Evolutionary conservation across 2,888 invertebrate genomes (phyloP).

Genomic region (Drosophila melanosoma): DNA sequence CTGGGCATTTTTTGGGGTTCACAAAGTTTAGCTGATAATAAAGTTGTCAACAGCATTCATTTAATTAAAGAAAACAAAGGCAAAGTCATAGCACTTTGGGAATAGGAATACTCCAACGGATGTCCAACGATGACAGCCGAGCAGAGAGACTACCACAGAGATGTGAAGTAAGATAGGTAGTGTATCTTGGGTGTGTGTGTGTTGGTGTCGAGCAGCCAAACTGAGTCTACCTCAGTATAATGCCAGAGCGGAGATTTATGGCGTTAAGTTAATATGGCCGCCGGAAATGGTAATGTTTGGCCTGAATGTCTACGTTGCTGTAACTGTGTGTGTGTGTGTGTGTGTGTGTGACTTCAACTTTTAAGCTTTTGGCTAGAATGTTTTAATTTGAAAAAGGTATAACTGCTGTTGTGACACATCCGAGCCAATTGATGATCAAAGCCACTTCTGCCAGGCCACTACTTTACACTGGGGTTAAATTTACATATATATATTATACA

Average conservation of each 20-base stretch:
- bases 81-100: constrained; percentile 67
- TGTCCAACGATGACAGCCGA: constrained; percentile 30
- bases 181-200: background rate
- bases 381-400: constrained; percentile 22
- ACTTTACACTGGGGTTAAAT: background rate
- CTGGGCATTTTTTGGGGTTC: constrained; percentile 43
- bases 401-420: background rate
- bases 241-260: constrained; percentile 71
- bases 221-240: constrained; percentile 46
- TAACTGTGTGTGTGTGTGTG: background rate
- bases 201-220: constrained; percentile 16
- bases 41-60: constrained; percentile 83
- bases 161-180: constrained; percentile 6
- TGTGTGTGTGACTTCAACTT: constrained; percentile 14
- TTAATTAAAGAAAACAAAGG: constrained; percentile 83
- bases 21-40: constrained; percentile 80
- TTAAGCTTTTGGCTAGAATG: constrained; percentile 15
- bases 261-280: constrained; percentile 70
- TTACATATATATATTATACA: background rate
- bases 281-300: constrained; percentile 68
- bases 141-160: background rate
- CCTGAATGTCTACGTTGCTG: constrained; percentile 22
- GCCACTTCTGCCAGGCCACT: background rate
- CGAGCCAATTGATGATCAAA: constrained; percentile 14
- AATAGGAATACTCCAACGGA: constrained; percentile 56